Evolutionary conservation across 2,797 vertebrate genomes (phyloP), one percentile per base, ranked within the genome.

Genomic region (Epinephelus coioides): DNA sequence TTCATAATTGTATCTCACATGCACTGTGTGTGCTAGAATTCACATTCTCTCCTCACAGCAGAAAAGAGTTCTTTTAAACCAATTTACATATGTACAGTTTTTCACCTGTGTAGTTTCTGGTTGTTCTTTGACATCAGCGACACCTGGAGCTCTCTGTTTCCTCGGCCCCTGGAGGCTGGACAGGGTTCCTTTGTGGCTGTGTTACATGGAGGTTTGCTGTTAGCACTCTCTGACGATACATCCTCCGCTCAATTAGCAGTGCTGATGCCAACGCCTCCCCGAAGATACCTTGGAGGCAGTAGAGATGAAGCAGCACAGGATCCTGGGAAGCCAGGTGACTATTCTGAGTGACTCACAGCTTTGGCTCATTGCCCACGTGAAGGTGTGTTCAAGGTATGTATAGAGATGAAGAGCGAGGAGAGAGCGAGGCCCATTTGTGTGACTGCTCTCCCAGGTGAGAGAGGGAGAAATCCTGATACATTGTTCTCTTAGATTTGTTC

Each of bases 301-400:
- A 54, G 27, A 82, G 80, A 69, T 50, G 66, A 78, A 73, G 82
- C 75, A 5, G 62, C 66, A 9, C 70, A 47, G 80, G 40, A 70
- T 85, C 50, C 68, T 79, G 55, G 25, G 73, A 73, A 76, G 69
- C 64, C 66, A 9, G 56, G 55, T 25, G 60, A 67, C 69, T 82
- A 30, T 74, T 83, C n/a, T 66, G 76, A 89, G 76, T 87, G 78
- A 85, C 72, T 83, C 77, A 86, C 78, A 25, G 74, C 66, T 56
- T 76, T 57, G 79, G 74, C 46, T 69, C 69, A 6, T 83, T 84
- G 85, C 82, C 84, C 82, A 88, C 79, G 15, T 19, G 3, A 71
- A 82, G 71, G 69, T 86, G 61, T 8, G 5, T 49, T 73, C 0
- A 4, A 23, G 51, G 50, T 50, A n/a, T 21, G 61, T 40, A 6